Evolutionary conservation across 2,797 vertebrate genomes (phyloP), one percentile per base, ranked within the genome.

Genomic region (Neosilurus hyrtlii): DNA sequence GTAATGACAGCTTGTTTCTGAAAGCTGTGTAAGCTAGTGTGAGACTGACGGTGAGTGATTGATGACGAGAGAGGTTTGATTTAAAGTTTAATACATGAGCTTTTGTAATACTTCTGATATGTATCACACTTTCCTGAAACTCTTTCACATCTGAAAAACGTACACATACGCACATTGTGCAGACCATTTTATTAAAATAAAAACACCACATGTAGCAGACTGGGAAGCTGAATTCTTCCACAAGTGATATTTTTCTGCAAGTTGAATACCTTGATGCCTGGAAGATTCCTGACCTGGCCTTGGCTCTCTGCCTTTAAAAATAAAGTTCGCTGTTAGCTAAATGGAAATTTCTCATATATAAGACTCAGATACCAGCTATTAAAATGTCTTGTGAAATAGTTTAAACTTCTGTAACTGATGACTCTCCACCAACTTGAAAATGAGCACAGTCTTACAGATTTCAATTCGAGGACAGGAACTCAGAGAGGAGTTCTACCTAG

Each of bases 51-150:
- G 3, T n/a, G 8, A 10, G 24, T 6, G 37, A 51, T 24, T 57
- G 20, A 37, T 57, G 54, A 35, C 26, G 18, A 18, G 30, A 75
- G 49, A 26, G 5, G 68, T 9, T 51, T 35, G 24, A 54, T 16
- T 20, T 3, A 18, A 56, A 20, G 51, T 7, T 7, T 24, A 8
- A 35, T 37, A 15, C 35, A 16, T 67, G 20, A 4, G 26, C 51
- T 76, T 59, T 74, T 59, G n/a, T 76, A 59, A 68, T 56, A 37
- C 26, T 8, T 74, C 18, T 62, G 59, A 54, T n/a, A 65, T 16
- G 49, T 73, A 43, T n/a, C 37, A 12, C 24, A 15, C 57, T n/a
- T 43, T 81, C 16, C 10, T 20, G 26, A 57, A 66, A 26, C 37
- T 12, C 3, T n/a, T 43, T 12, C 9, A 37, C 49, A 4, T 75